phyloP scores from a whole-genome alignment of 2,888 invertebrate species.

The Trissonchulus latispiculum region DNA sequence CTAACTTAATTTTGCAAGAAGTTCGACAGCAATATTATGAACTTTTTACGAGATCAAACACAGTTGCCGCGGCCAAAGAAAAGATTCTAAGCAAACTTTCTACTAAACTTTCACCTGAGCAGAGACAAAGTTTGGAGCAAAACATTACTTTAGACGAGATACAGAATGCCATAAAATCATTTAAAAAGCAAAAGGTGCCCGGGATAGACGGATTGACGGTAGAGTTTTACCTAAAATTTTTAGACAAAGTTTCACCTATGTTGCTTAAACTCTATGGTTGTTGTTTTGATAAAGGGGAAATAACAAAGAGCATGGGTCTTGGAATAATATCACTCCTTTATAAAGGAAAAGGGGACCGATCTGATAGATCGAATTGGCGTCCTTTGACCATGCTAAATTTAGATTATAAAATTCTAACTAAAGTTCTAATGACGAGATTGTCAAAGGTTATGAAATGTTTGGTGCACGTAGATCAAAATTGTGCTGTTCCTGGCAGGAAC shows the following conservation, averaged over 20 bases:
- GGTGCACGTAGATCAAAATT: conserved; percentile 8
- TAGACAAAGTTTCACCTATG: not conserved
- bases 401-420: conserved; percentile 14
- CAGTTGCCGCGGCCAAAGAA: not conserved
- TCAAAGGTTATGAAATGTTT: not conserved
- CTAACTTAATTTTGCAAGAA: not conserved
- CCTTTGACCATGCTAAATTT: conserved; percentile 3
- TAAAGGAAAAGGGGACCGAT: conserved; percentile 15
- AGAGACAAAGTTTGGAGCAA: not conserved
- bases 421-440: not conserved
- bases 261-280: not conserved
- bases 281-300: not conserved
- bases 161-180: not conserved
- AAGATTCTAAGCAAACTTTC: not conserved
- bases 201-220: conserved; percentile 8
- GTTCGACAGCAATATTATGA: not conserved
- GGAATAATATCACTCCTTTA: conserved; percentile 12
- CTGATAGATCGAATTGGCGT: not conserved
- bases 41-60: not conserved
- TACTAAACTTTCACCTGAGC: not conserved
- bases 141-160: conserved; percentile 5
- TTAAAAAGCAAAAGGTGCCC: not conserved
- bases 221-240: not conserved
- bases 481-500: conserved; percentile 15
- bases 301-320: not conserved